Evolutionary conservation across 2,888 invertebrate genomes (phyloP).

Genomic region (Meganola albula): DNA sequence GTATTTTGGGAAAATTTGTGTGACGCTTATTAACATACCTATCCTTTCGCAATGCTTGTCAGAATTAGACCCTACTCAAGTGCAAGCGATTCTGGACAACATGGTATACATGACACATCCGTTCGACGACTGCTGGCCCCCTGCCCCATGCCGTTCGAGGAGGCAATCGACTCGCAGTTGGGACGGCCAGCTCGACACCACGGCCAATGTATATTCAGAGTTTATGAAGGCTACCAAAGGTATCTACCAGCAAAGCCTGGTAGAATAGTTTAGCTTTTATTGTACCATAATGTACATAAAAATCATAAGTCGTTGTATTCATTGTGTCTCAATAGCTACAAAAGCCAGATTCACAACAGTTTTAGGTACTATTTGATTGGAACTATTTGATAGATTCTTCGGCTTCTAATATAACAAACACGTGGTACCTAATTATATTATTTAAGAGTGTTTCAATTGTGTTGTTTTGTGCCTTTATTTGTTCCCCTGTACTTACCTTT

Average conservation of each 20-base stretch:
- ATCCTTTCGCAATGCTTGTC: constrained; percentile 47
- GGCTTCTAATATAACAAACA: no score
- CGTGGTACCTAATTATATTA: no score
- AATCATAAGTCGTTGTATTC: no score
- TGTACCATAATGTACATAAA: constrained; percentile 20
- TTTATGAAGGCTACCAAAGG: constrained; percentile 64
- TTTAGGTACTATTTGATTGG: no score
- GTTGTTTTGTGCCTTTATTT: no score
- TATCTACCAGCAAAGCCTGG: constrained; percentile 46
- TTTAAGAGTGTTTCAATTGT: no score
- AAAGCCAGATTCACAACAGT: no score
- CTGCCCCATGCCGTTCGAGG: constrained; percentile 42
- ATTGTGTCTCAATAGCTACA: no score
- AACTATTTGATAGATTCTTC: no score
- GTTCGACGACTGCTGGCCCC: constrained; percentile 62
- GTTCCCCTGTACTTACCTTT: no score
- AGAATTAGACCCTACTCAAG: constrained; percentile 67
- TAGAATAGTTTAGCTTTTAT: constrained; percentile 39
- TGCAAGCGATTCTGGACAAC: constrained; percentile 63
- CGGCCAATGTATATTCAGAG: constrained; percentile 50
- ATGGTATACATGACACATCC: constrained; percentile 52
- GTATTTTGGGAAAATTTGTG: no score
- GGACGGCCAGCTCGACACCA: constrained; percentile 56
- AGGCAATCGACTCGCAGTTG: constrained; percentile 48
- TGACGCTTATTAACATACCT: constrained; percentile 51